phyloP scores from a whole-genome alignment of 2,113 vertebrate species.

The Mandrillus leucophaeus region DNA sequence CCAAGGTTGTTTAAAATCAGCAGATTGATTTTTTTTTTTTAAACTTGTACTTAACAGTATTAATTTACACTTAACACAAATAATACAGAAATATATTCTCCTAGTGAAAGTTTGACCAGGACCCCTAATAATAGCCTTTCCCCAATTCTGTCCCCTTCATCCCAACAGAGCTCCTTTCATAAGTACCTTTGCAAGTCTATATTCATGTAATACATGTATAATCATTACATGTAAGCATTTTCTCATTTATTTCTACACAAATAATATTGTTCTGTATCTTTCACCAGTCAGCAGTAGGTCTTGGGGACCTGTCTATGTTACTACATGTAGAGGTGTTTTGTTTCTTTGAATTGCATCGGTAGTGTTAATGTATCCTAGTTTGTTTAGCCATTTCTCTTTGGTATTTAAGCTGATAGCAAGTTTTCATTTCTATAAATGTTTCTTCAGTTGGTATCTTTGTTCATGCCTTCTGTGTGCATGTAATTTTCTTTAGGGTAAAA shows the following conservation, averaged over 20 bases:
- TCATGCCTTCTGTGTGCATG: background rate
- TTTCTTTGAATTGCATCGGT: conserved; percentile 1
- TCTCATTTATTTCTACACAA: conserved; percentile 21
- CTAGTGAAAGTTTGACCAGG: conserved; percentile 2
- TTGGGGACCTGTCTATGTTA: conserved; percentile 21
- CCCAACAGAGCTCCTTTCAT: background rate
- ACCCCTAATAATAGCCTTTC: conserved; percentile 20
- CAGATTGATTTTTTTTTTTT: background rate
- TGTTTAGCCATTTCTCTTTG: conserved; percentile 41
- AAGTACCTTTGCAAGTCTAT: conserved; percentile 32
- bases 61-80: conserved; percentile 1
- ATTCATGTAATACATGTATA: background rate
- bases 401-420: conserved; percentile 32
- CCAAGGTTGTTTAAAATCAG: background rate
- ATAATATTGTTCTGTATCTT: conserved; percentile 17
- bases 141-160: background rate
- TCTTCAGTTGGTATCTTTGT: background rate
- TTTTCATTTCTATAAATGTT: conserved; percentile 44
- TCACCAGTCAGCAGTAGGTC: background rate
- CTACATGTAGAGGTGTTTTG: conserved; percentile 2
- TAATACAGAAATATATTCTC: conserved; percentile 33
- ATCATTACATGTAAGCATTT: background rate
- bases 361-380: conserved; percentile 14
- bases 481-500: conserved; percentile 13
- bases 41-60: background rate